A percentile compares a stretch with the other conserved stretches of the same genome.
These are phyloP conservation scores for Lepus oiostolus DNA, from an alignment of 2,797 vertebrate species.

Conservation along the genomic window DNA sequence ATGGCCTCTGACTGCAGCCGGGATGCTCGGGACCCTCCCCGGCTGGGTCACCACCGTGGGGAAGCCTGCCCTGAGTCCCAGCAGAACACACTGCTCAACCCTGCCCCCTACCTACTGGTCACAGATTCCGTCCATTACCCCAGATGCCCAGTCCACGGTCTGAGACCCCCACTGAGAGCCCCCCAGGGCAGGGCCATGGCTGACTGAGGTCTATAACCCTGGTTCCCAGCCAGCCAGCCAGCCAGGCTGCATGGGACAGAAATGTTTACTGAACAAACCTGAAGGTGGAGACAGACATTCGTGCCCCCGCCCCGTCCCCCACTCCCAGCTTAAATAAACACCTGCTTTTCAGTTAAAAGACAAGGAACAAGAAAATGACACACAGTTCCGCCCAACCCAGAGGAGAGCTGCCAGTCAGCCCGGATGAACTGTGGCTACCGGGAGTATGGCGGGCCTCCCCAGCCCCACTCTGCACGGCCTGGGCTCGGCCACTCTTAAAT, in stretches of 20 bases:
- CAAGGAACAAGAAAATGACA: conserved; percentile 51
- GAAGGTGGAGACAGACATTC: not conserved
- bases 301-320: not conserved
- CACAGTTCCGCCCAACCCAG: not conserved
- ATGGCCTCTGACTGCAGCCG: not conserved
- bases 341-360: conserved; percentile 50
- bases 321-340: conserved; percentile 29
- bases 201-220: not conserved
- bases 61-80: not conserved
- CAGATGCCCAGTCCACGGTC: not conserved
- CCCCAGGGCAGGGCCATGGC: not conserved
- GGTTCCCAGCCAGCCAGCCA: not conserved
- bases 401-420: not conserved
- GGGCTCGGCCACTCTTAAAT: not conserved
- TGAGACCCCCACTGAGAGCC: not conserved
- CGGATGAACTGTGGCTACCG: not conserved
- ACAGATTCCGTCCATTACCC: not conserved
- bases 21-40: not conserved
- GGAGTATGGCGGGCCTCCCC: not conserved
- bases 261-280: not conserved
- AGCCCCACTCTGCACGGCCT: not conserved
- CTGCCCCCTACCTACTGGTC: not conserved
- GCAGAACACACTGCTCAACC: not conserved
- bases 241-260: not conserved
- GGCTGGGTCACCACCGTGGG: no score